Base-by-base conservation (phyloP, 2,888 invertebrate genomes). In the Macrophya alboannulata region DNA sequence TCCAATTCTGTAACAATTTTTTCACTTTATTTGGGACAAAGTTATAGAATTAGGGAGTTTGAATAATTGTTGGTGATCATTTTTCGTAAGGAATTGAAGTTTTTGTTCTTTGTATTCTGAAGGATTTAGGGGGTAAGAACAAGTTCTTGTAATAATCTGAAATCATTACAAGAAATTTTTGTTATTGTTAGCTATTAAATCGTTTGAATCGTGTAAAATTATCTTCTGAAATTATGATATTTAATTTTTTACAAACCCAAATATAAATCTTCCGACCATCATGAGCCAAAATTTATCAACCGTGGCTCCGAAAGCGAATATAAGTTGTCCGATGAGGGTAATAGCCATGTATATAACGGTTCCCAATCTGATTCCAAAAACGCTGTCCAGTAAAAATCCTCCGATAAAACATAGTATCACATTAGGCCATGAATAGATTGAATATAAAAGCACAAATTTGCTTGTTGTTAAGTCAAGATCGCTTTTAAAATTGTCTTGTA, bases 391-490 rank as follows among this genome's bases (percentile, higher is more conserved):
- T 86, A 99, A 95, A 94, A 98, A 99, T 89, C 99, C 99, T 72
- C 99, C 99, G 92, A 99, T 96, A 94, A 99, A 98, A 94, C 99
- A 99, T 86, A 99, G 94, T 86, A 99, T 95, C 4, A 99, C 97
- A 95, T 99, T 99, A 48, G 99, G 99, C 99, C 99, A 99, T 0
- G 99, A 99, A 94, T 99, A 99, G 93, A 98, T 96, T 6, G 97
- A 97, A 94, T 99, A 99, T 74, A 99, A 95, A 86, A 97, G 94
- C 87, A 98, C 97, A 95, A 98, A 99, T 93, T 98, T 95, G 9
- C 97, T 96, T 85, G 97, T 97, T 83, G 96, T 95, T 88, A 99
- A 95, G 88, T 96, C 95, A 91, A 99, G 95, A 92, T 99, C 99
- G 88, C 95, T 94, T 91, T 96, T 96, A 93, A 98, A 98, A 89